These are phyloP conservation scores for Blastobasis lacticolella DNA, from an alignment of 2,888 invertebrate species.

Conservation along the genomic window DNA sequence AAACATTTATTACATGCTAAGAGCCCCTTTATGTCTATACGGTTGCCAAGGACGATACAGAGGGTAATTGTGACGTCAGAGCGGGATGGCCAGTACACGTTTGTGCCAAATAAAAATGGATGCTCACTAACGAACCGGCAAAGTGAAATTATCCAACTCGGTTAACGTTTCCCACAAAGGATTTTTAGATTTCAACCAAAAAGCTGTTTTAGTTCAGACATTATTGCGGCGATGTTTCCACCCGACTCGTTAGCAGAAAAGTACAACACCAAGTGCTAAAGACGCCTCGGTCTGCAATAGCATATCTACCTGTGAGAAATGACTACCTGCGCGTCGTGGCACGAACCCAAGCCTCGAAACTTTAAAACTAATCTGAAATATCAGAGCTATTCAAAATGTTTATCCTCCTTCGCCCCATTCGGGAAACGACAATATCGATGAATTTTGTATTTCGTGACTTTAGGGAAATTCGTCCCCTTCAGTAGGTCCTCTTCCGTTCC, in stretches of 20 bases:
- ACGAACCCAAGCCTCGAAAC: slow-evolving; percentile 7
- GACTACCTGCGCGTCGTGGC: not conserved
- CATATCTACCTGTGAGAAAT: too few relatives aligned
- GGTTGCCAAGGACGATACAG: slow-evolving; percentile 48
- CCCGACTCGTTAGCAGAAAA: too few relatives aligned
- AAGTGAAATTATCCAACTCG: not conserved
- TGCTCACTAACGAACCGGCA: too few relatives aligned
- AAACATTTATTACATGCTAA: slow-evolving; percentile 63
- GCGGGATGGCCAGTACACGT: not conserved
- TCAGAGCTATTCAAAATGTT: slow-evolving; percentile 8
- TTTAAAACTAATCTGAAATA: slow-evolving; percentile 12
- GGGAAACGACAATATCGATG: slow-evolving; percentile 54
- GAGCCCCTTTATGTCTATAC: slow-evolving; percentile 54
- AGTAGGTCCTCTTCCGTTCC: slow-evolving; percentile 37
- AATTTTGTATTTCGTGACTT: slow-evolving; percentile 63
- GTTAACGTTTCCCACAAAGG: too few relatives aligned
- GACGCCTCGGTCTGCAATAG: too few relatives aligned
- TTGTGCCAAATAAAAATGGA: too few relatives aligned
- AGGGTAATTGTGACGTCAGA: slow-evolving; percentile 19
- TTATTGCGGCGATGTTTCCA: too few relatives aligned
- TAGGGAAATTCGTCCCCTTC: slow-evolving; percentile 57
- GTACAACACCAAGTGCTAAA: too few relatives aligned
- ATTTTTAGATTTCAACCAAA: too few relatives aligned
- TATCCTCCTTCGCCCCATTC: slow-evolving; percentile 23
- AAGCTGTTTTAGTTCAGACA: too few relatives aligned